Evolutionary conservation across 2,113 vertebrate genomes (phyloP).

Genomic region (Speoplatyrhinus poulsoni): DNA sequence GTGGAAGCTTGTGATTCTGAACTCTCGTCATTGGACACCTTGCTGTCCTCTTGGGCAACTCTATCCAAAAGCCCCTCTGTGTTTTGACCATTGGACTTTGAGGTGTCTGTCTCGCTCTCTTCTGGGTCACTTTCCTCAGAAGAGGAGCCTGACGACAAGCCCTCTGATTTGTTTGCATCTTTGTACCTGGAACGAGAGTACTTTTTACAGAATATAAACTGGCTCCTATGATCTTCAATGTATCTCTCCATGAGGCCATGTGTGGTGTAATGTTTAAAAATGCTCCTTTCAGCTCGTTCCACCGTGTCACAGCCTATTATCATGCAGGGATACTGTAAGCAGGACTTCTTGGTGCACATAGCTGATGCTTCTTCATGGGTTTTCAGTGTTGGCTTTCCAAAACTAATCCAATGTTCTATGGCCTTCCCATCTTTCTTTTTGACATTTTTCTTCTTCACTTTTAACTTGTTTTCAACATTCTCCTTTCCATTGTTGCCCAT

Average conservation of each 20-base stretch:
- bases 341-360: slow-evolving; percentile 87
- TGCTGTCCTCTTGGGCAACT: slow-evolving; percentile 54
- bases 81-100: slow-evolving; percentile 37
- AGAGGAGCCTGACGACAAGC: slow-evolving; percentile 52
- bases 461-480: slow-evolving; percentile 79
- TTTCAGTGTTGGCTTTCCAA: slow-evolving; percentile 84
- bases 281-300: slow-evolving; percentile 88
- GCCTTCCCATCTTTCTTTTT: slow-evolving; percentile 75
- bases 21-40: slow-evolving; percentile 58
- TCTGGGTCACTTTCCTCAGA: slow-evolving; percentile 65
- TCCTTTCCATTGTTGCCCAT: slow-evolving; percentile 78
- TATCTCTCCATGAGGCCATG: slow-evolving; percentile 93
- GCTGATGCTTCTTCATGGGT: slow-evolving; percentile 86
- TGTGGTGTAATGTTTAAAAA: slow-evolving; percentile 94
- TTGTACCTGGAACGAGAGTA: slow-evolving; percentile 76
- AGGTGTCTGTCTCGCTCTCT: slow-evolving; percentile 58
- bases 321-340: slow-evolving; percentile 96
- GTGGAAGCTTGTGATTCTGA: slow-evolving; percentile 63
- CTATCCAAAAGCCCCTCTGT: slow-evolving; percentile 44
- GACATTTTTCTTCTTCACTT: slow-evolving; percentile 76
- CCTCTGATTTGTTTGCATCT: slow-evolving; percentile 68
- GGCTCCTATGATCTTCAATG: slow-evolving; percentile 88
- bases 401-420: slow-evolving; percentile 74
- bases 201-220: slow-evolving; percentile 92
- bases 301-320: slow-evolving; percentile 92